A percentile compares a stretch with the other conserved stretches of the same genome.
Evolutionary conservation across 2,113 vertebrate genomes (phyloP).

Genomic region (Centrocercus urophasianus): DNA sequence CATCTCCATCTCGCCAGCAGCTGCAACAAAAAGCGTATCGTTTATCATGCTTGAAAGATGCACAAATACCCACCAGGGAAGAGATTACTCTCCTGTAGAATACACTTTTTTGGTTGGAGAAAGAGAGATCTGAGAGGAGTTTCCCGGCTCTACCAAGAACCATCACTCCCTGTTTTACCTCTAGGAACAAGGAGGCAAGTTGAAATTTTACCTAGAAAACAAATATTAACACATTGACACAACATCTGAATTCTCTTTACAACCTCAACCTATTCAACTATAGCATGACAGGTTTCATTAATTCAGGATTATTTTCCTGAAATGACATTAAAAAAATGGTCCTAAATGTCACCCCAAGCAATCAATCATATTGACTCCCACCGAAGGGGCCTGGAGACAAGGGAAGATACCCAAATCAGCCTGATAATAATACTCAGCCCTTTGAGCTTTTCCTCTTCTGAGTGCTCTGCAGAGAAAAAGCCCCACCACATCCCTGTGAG

Average conservation of each 20-base stretch:
- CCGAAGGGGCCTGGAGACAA: not conserved
- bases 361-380: conserved; percentile 7
- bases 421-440: conserved; percentile 4
- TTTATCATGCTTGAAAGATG: conserved; percentile 43
- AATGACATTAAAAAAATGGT: not conserved
- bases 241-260: not conserved
- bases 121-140: not conserved
- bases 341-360: not conserved
- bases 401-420: not conserved
- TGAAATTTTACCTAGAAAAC: conserved; percentile 2
- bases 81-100: conserved; percentile 11
- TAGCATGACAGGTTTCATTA: not conserved
- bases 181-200: not conserved
- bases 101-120: not conserved
- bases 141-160: not conserved
- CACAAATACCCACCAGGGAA: conserved; percentile 36
- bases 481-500: conserved; percentile 52
- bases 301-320: not conserved
- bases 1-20: conserved; percentile 42
- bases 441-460: not conserved
- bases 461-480: conserved; percentile 37
- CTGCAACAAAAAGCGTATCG: not conserved
- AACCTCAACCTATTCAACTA: not conserved
- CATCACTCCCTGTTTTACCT: not conserved
- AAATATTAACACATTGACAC: not conserved